phyloP scores from a whole-genome alignment of 2,888 invertebrate genomes.

The Aelia acuminata region DNA sequence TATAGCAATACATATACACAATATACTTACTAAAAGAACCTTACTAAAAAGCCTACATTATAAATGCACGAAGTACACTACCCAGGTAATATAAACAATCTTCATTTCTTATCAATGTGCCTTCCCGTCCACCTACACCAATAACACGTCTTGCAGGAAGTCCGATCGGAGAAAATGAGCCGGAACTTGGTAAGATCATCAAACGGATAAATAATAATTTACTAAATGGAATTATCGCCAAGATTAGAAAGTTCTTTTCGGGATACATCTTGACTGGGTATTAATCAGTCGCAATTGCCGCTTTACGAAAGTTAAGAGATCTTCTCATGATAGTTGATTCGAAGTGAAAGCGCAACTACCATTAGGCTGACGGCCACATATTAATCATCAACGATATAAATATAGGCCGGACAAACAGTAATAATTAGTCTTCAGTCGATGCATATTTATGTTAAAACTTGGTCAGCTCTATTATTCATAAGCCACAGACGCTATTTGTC shows the following conservation, averaged over 20 bases:
- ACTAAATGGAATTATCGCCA: neutral
- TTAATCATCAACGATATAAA: neutral
- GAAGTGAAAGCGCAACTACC: neutral
- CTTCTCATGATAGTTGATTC: neutral
- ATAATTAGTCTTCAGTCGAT: neutral
- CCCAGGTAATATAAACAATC: neutral
- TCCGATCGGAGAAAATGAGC: neutral
- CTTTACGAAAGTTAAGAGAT: conserved; percentile 28
- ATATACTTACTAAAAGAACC: too few species aligned
- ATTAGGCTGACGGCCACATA: neutral
- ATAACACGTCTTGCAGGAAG: too few species aligned
- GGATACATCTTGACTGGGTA: neutral
- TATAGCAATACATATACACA: too few species aligned
- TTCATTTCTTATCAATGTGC: too few species aligned
- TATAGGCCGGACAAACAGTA: neutral
- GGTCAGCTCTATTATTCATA: too few species aligned
- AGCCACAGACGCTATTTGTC: too few species aligned
- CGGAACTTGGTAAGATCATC: neutral
- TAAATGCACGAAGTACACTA: neutral
- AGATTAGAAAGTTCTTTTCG: conserved; percentile 6
- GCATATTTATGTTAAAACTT: neutral
- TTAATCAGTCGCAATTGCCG: conserved; percentile 20
- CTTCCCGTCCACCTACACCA: too few species aligned
- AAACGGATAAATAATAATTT: conserved; percentile 12
- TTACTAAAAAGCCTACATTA: too few species aligned